Base-by-base conservation (phyloP, 2,113 vertebrate species). In the Podarcis raffonei region DNA sequence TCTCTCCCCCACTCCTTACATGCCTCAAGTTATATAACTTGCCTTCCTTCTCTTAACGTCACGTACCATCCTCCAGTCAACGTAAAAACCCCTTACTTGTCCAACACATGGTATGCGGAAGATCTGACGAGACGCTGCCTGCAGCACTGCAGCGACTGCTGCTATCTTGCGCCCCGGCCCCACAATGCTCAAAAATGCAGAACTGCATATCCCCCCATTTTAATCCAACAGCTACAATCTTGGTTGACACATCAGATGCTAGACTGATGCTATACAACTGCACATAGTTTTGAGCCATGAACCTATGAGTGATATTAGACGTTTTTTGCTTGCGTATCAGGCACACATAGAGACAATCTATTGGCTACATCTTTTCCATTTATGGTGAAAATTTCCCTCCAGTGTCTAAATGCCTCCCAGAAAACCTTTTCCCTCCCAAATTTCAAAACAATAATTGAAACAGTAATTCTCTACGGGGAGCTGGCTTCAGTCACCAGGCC, bases 51-150 rank as follows among this genome's bases (percentile, higher is more conserved):
- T 98, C 95, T 99, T 99, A 27, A 99, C 97, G 0, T 99, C 99
- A 65, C 98, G 97, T 78, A 99, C 89, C 99, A 99, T 99, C 93
- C 94, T 97, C 98, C 99, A 99, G 94, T 99, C 91, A 27, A 99
- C 98, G 0, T 99, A 98, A 91, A 98, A 98, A 89, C 97, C 85
- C 90, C 98, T 96, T 82, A 91, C 96, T 88, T 98, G 98, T 88
- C 96, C 94, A 32, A 94, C 8, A 30, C 90, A 88, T 5, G 92
- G 37, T 0, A 62, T 68, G 48, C 95, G 93, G n/a, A 57, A 78
- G 30, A 84, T 22, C 87, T 89, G 48, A 53, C 48, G 48, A 53
- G 48, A 53, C 0, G 48, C 48, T 0, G 11, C 48, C 48, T 53
- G 48, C 48, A 53, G 48, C 48, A 53, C 48, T 11, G 48, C 48